Base-by-base conservation (phyloP, 53 echinoderm and acorn worm species). In the Glandiceps talaboti region DNA sequence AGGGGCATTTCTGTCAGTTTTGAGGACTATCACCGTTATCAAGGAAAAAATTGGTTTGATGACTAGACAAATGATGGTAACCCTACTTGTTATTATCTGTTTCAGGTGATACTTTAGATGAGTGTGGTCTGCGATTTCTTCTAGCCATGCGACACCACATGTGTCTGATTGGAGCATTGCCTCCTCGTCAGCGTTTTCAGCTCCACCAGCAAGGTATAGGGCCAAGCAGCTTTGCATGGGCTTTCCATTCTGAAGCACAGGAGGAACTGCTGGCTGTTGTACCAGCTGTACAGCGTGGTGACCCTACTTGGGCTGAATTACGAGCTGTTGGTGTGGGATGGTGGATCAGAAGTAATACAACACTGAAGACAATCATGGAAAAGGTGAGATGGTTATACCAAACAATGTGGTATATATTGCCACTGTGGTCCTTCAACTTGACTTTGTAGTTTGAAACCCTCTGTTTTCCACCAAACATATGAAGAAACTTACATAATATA, bases 191-290 rank as follows among this genome's bases (percentile, higher is more conserved):
- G 80, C 76, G 92, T 93, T 78, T 91, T 33, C 89, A 91, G 28
- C 83, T 93, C 73, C 87, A 86, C 32, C 85, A 87, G 73, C 91
- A 99, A 78, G 99, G 99, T 1, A 78, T 99, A 26, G 93, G 85
- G 31, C 90, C 93, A 73, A 93, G 91, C 72, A 89, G 90, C 84
- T 99, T 91, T 89, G 91, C 93, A 20, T 99, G 99, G 99, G 93
- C 99, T 1, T 99, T 99, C 74, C 99, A 99, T 83, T 99, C 99
- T 0, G 99, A 99, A 84, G 99, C 99, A 1, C 93, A 99, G 77
- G 99, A 99, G 28, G 99, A 99, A 80, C 82, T 96, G 25, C 85
- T 94, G 30, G 81, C 80, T 0, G 82, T 94, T 74, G 85, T 92
- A 28, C 99, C 99, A 14, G 90, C 93, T 28, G 91, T 94, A 82